Evolutionary conservation across 2,113 vertebrate species (phyloP).

Genomic region (Ochotona curzoniae): DNA sequence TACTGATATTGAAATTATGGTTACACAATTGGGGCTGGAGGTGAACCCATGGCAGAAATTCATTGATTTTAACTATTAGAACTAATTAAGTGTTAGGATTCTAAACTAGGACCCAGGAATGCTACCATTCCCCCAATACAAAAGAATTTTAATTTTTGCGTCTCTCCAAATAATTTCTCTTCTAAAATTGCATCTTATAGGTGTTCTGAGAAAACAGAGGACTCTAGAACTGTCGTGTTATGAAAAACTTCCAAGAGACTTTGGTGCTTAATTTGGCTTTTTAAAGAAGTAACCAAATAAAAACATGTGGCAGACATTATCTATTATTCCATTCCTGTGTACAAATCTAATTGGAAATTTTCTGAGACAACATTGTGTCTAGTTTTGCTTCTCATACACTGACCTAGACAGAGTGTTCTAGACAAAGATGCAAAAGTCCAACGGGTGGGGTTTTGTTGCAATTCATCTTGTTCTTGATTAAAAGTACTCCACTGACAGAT

Average conservation of each 20-base stretch:
- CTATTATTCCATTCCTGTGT: not conserved
- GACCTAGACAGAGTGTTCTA: not conserved
- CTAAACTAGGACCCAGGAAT: constrained; percentile 32
- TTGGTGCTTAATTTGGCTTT: not conserved
- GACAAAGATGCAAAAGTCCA: no score
- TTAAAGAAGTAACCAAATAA: not conserved
- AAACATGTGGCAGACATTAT: not conserved
- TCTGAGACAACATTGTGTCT: not conserved
- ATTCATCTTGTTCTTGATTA: not conserved
- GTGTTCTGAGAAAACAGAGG: constrained; percentile 23
- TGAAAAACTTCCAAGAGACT: constrained; percentile 14
- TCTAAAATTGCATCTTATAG: constrained; percentile 37
- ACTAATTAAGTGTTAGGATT: not conserved
- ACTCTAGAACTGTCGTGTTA: not conserved
- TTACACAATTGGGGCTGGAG: not conserved
- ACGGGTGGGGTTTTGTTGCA: not conserved
- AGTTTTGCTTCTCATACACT: not conserved
- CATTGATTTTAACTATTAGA: constrained; percentile 2
- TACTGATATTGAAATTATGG: constrained; percentile 35
- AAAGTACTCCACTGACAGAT: not conserved
- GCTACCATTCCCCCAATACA: not conserved
- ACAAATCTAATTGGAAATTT: not conserved
- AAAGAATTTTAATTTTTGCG: not conserved
- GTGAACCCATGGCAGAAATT: not conserved
- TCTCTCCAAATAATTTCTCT: not conserved